Conservation (phyloP, 2,113 vertebrate genomes). For the Phyllostomus hastatus region DNA sequence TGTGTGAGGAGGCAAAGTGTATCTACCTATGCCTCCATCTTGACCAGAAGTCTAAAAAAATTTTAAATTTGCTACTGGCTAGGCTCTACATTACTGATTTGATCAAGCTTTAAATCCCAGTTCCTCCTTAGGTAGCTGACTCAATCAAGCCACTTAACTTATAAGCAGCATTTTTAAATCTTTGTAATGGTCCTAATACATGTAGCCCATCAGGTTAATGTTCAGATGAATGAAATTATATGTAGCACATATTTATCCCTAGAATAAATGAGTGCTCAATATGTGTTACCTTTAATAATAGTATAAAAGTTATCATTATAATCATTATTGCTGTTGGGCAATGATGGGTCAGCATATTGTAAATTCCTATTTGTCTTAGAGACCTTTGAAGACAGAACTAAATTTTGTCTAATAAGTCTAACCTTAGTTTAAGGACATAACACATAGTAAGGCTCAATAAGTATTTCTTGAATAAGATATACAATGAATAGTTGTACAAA, state of each 20-base stretch:
- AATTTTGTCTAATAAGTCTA: neutral
- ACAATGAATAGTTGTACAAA: neutral
- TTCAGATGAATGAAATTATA: neutral
- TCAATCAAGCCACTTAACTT: neutral
- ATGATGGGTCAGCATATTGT: neutral
- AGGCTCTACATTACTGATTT: neutral
- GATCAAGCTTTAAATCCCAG: neutral
- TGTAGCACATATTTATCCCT: neutral
- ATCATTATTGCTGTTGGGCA: neutral
- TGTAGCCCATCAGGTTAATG: neutral
- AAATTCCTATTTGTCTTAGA: constrained; percentile 9
- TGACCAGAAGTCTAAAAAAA: neutral
- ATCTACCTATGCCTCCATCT: no score
- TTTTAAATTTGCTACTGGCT: neutral
- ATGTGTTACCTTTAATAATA: neutral
- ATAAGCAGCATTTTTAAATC: neutral
- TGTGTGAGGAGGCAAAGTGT: no score
- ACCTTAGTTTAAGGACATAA: neutral
- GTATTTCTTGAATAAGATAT: neutral
- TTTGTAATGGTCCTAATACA: neutral
- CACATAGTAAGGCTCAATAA: neutral
- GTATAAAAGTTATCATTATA: neutral
- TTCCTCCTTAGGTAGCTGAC: neutral
- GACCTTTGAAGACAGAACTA: neutral
- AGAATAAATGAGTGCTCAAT: neutral